phyloP scores from a whole-genome alignment of 2,888 invertebrate genomes.

The Steinernema carpocapsae region DNA sequence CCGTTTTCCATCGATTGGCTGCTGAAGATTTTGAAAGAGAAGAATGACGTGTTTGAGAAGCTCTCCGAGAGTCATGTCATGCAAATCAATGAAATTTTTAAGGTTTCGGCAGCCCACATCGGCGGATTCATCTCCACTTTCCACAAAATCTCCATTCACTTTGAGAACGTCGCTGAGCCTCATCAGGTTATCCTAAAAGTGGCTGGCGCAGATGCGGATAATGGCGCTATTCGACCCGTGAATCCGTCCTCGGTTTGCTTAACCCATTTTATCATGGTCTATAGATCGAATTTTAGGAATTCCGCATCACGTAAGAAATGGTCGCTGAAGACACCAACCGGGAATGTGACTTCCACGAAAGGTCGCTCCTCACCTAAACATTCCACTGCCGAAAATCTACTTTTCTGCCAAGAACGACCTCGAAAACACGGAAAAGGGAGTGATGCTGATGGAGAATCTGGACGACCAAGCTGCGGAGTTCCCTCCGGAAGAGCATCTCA shows the following conservation, averaged over 20 bases:
- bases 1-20: too few relatives aligned
- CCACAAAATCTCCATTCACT: background rate
- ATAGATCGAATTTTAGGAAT: background rate
- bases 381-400: constrained; percentile 10
- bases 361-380: background rate
- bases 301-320: background rate
- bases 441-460: constrained; percentile 11
- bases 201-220: background rate
- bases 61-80: too few relatives aligned
- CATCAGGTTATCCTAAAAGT: background rate
- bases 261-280: background rate
- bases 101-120: too few relatives aligned
- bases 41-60: too few relatives aligned
- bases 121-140: background rate
- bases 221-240: background rate
- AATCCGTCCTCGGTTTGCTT: background rate
- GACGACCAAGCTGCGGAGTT: background rate
- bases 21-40: too few relatives aligned
- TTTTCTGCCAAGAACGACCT: background rate
- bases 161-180: background rate
- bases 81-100: too few relatives aligned
- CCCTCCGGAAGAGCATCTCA: background rate
- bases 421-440: background rate
- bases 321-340: background rate
- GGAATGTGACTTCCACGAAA: constrained; percentile 1